Percentiles rank a stretch among this genome's conserved stretches.
phyloP scores from a whole-genome alignment of 2,113 vertebrate genomes.

The Suncus etruscus region DNA sequence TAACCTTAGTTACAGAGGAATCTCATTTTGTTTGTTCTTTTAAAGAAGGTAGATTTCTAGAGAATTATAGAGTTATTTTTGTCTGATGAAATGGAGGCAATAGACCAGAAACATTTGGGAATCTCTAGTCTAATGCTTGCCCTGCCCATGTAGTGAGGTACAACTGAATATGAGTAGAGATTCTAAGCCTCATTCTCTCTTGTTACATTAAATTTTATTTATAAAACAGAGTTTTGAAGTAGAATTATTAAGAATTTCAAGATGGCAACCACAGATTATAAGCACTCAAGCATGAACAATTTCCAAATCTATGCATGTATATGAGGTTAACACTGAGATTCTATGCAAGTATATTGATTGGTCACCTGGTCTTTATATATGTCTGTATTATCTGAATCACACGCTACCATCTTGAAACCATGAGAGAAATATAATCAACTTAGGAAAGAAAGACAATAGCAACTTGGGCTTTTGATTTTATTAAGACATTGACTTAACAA shows the following conservation, averaged over 20 bases:
- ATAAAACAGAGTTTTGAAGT: conserved; percentile 20
- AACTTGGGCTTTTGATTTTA: not conserved
- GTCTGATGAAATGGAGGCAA: too few species aligned
- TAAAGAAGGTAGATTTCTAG: too few species aligned
- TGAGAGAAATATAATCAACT: not conserved
- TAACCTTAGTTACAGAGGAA: too few species aligned
- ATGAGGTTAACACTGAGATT: not conserved
- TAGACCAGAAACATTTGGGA: too few species aligned
- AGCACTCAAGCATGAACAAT: not conserved
- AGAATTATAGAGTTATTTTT: too few species aligned
- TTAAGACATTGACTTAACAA: conserved; percentile 36
- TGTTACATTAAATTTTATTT: not conserved
- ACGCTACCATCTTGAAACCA: not conserved
- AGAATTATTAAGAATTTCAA: conserved; percentile 41
- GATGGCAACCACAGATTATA: not conserved
- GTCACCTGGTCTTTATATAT: not conserved
- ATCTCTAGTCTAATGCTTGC: too few species aligned
- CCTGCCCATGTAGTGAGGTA: not conserved
- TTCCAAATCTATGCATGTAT: not conserved
- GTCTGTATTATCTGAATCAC: not conserved
- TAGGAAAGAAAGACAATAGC: conserved; percentile 20
- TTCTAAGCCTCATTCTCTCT: not conserved
- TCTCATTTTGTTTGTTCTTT: too few species aligned
- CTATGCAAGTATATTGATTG: too few species aligned
- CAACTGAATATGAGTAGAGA: not conserved